Evolutionary conservation across 2,113 vertebrate species (phyloP).

Genomic region (Passer montanus): DNA sequence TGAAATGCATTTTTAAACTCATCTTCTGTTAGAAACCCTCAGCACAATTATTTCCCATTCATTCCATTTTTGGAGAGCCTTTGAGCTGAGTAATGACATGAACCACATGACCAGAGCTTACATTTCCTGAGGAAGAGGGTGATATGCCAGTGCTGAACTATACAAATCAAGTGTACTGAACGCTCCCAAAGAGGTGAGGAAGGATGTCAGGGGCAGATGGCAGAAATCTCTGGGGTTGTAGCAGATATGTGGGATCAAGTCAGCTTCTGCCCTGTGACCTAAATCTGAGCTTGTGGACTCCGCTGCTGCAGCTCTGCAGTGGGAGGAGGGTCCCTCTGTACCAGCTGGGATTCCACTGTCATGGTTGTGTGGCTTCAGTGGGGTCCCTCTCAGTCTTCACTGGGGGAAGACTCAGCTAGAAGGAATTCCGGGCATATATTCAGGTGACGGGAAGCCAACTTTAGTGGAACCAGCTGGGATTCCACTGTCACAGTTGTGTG

Average conservation of each 20-base stretch:
- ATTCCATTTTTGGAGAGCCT: not conserved
- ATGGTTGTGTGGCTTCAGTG: accelerated
- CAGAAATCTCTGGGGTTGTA: not conserved
- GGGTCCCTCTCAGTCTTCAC: not conserved
- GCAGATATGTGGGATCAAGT: not conserved
- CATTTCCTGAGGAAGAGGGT: not conserved
- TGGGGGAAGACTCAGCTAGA: not conserved
- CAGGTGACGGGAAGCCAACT: not conserved
- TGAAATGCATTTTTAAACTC: not conserved
- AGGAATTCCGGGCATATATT: not conserved
- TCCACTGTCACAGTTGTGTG: accelerated
- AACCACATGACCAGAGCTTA: not conserved
- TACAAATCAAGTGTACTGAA: not conserved
- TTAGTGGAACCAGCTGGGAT: not conserved
- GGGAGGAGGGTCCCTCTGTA: not conserved
- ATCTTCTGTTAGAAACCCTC: not conserved
- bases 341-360: not conserved
- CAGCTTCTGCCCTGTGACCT: not conserved
- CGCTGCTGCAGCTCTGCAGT: not conserved
- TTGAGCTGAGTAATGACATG: not conserved
- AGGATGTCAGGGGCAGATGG: not conserved
- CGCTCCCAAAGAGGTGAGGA: not conserved
- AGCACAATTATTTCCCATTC: not conserved
- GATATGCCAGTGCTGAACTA: not conserved
- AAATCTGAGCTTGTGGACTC: not conserved